phyloP scores from a whole-genome alignment of 92 coral and sea anemone species.

The Epizoanthus rinbou region DNA sequence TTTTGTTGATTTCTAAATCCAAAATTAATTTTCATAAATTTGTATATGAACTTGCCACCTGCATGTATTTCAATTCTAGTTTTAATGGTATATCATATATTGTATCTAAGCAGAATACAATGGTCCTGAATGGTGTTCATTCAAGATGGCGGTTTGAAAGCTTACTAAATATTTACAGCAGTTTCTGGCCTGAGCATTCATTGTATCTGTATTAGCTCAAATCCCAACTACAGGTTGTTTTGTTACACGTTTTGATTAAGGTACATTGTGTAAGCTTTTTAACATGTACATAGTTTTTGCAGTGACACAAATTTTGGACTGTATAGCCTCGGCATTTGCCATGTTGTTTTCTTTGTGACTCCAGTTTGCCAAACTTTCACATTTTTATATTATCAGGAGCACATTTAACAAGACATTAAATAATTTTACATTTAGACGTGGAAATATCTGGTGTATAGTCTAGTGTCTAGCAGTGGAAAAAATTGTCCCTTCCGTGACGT shows the following conservation, averaged over 20 bases:
- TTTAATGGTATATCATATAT: no score
- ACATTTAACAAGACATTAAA: conserved; percentile 1
- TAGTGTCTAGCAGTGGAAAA: neutral
- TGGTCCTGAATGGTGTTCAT: no score
- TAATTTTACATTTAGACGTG: neutral
- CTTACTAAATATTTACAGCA: no score
- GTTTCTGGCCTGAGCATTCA: no score
- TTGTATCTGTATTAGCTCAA: no score
- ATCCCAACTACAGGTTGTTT: no score
- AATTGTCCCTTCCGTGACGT: conserved; percentile 19
- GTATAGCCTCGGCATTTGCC: neutral
- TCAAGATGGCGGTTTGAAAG: no score
- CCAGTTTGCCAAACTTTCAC: conserved; percentile 2
- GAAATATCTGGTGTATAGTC: conserved; percentile 7
- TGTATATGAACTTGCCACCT: conserved; percentile 6
- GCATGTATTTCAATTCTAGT: neutral
- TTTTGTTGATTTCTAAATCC: neutral
- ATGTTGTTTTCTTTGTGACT: neutral
- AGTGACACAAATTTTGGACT: neutral
- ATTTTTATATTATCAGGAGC: neutral
- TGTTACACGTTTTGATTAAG: conserved; percentile 1
- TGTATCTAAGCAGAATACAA: no score
- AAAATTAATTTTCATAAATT: conserved; percentile 3
- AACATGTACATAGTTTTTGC: neutral
- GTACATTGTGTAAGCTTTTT: neutral